These are phyloP conservation scores for Phymanthus crucifer DNA, from an alignment of 92 coral and sea anemone species.

Conservation along the genomic window DNA sequence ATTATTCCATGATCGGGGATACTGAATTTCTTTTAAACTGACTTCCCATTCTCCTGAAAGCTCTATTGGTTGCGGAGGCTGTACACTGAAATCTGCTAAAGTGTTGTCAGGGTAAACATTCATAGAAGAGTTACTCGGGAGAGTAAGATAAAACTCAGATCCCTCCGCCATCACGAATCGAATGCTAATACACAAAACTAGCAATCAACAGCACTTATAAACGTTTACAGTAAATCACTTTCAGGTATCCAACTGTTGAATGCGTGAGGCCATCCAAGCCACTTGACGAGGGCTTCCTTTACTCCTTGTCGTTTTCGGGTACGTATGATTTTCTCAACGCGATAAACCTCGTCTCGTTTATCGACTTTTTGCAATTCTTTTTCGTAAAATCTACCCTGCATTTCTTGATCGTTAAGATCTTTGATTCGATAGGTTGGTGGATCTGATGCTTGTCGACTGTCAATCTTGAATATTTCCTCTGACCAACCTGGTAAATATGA, in stretches of 20 bases:
- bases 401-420: slow-evolving; percentile 21
- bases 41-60: slow-evolving; percentile 54
- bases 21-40: slow-evolving; percentile 34
- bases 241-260: slow-evolving; percentile 41
- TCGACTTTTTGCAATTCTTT: slow-evolving; percentile 23
- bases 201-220: not conserved
- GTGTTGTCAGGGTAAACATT: slow-evolving; percentile 43
- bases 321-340: slow-evolving; percentile 31
- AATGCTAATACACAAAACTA: not conserved
- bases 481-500: slow-evolving; percentile 47
- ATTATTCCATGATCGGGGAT: slow-evolving; percentile 51
- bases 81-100: slow-evolving; percentile 35
- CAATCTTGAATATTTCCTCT: slow-evolving; percentile 44
- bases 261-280: slow-evolving; percentile 40
- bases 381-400: slow-evolving; percentile 30
- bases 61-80: slow-evolving; percentile 35
- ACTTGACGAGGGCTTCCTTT: slow-evolving; percentile 37
- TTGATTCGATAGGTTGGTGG: slow-evolving; percentile 39
- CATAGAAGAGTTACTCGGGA: slow-evolving; percentile 51
- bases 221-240: slow-evolving; percentile 13
- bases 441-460: slow-evolving; percentile 29
- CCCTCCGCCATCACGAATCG: slow-evolving; percentile 3
- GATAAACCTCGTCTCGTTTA: slow-evolving; percentile 24
- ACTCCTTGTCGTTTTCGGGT: slow-evolving; percentile 16
- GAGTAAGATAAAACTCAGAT: slow-evolving; percentile 42